phyloP scores from a whole-genome alignment of 2,888 invertebrate species.

The Tanytarsus gracilentus region DNA sequence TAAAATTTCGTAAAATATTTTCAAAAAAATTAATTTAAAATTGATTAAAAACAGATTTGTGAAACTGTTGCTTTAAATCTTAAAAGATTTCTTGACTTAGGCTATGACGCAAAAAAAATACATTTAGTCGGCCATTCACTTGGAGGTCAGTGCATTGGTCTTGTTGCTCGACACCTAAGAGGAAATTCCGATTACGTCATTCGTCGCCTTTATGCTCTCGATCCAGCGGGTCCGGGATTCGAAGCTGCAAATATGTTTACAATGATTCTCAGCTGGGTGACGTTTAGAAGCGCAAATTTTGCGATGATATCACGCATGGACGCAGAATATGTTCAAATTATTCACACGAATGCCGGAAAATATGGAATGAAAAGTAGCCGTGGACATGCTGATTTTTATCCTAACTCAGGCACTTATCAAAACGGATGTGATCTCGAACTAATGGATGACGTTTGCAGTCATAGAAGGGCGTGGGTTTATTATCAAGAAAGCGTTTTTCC shows the following conservation, averaged over 20 bases:
- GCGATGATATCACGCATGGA: neutral
- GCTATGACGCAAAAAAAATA: conserved; percentile 41
- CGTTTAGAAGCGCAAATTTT: too few relatives aligned
- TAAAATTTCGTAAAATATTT: neutral
- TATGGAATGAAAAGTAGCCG: neutral
- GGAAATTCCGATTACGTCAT: neutral
- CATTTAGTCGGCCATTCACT: conserved; percentile 47
- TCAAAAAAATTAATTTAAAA: neutral
- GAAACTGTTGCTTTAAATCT: neutral
- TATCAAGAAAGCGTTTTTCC: neutral
- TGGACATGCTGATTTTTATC: neutral
- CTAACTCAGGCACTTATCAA: neutral
- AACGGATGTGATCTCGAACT: neutral
- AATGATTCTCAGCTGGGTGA: too few relatives aligned
- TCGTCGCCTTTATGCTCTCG: neutral
- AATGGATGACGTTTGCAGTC: neutral
- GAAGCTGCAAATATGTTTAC: neutral
- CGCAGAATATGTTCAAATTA: neutral
- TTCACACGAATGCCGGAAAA: neutral
- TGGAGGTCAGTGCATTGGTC: conserved; percentile 47
- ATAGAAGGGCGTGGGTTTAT: neutral
- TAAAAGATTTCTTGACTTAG: conserved; percentile 40
- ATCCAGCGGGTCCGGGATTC: neutral
- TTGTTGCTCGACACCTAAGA: conserved; percentile 35
- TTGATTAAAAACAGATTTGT: neutral